Evolutionary conservation across 2,888 invertebrate genomes (phyloP).

Genomic region (Melieria omissa): DNA sequence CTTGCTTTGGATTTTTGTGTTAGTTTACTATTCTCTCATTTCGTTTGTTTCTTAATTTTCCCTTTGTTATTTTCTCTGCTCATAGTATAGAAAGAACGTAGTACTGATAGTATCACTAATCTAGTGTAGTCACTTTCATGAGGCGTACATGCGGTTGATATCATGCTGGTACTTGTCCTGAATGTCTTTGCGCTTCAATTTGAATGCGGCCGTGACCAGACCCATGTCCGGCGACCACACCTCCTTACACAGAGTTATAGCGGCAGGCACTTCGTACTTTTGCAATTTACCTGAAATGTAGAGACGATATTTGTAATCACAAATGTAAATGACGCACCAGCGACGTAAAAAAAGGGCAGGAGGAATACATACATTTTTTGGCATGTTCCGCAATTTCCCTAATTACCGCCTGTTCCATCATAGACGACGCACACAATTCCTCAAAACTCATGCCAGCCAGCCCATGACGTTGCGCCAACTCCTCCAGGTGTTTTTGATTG

Average conservation of each 20-base stretch:
- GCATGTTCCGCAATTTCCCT: constrained; percentile 86
- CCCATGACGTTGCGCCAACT: constrained; percentile 78
- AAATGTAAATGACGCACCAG: no score
- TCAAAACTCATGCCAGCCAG: constrained; percentile 72
- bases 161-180: constrained; percentile 92
- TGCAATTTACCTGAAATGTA: constrained; percentile 81
- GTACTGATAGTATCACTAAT: constrained; percentile 8
- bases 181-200: constrained; percentile 95
- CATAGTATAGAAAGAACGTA: background rate
- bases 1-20: constrained; percentile 14
- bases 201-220: constrained; percentile 97
- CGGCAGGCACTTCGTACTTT: constrained; percentile 92
- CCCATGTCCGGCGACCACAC: constrained; percentile 98
- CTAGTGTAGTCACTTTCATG: constrained; percentile 73
- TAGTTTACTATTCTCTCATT: constrained; percentile 69
- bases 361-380: constrained; percentile 78
- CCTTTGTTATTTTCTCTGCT: constrained; percentile 22
- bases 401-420: constrained; percentile 83
- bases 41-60: constrained; percentile 10
- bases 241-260: constrained; percentile 87
- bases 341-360: no score
- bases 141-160: constrained; percentile 93
- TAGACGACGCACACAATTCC: constrained; percentile 78
- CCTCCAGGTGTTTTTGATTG: constrained; percentile 75
- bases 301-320: no score